A percentile compares a stretch with the other conserved stretches of the same genome.
Conservation (phyloP, 2,113 vertebrate genomes). For the Stegostoma tigrinum region DNA sequence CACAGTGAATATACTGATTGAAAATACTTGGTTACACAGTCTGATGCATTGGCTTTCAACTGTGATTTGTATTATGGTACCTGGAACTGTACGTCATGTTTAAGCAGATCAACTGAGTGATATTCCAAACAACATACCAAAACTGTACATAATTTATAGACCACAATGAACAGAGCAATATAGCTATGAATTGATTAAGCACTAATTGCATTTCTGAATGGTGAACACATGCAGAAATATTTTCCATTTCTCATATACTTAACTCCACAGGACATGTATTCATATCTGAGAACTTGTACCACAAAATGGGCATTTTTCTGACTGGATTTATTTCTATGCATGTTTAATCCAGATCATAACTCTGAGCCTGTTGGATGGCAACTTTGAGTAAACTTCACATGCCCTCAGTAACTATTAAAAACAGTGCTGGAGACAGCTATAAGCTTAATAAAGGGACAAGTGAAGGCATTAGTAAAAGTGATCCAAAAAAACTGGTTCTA, state of each 20-base stretch:
- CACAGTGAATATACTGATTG: neutral
- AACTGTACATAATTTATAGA: neutral
- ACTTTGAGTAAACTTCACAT: neutral
- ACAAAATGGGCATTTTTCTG: neutral
- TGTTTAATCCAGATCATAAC: neutral
- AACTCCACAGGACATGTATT: neutral
- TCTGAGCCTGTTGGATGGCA: neutral
- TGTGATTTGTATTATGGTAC: neutral
- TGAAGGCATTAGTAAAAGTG: neutral
- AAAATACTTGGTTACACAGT: neutral
- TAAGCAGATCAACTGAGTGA: neutral
- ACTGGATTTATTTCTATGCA: neutral
- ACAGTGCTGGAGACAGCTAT: neutral
- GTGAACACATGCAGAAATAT: neutral
- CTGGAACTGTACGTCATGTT: neutral
- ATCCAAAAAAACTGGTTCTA: neutral
- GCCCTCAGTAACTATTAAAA: neutral
- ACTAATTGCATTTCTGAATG: neutral
- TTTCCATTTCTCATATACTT: neutral
- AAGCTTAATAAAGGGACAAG: neutral
- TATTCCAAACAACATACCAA: neutral
- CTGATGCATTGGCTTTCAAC: neutral
- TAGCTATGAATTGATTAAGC: neutral
- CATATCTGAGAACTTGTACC: neutral
- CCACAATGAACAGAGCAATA: neutral